These are phyloP conservation scores for Ctenicera cuprea DNA, from an alignment of 2,888 invertebrate species.

Conservation along the genomic window DNA sequence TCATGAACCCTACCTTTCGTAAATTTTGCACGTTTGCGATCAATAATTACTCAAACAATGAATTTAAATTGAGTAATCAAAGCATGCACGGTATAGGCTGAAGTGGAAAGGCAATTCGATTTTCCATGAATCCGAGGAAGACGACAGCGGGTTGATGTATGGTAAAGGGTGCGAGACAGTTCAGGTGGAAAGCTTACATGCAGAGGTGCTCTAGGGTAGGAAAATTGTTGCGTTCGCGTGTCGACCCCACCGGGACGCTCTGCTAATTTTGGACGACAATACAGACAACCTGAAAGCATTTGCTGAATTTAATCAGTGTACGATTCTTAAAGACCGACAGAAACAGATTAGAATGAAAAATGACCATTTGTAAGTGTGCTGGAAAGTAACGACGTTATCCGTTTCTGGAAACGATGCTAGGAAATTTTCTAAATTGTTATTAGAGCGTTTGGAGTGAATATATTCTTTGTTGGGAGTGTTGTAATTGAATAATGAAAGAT, in stretches of 20 bases:
- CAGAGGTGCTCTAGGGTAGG: background rate
- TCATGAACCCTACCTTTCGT: background rate
- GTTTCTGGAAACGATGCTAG: background rate
- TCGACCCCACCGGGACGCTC: slow-evolving; percentile 2
- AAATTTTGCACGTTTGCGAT: background rate
- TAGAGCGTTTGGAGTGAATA: background rate
- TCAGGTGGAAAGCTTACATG: slow-evolving; percentile 16
- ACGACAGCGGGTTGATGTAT: slow-evolving; percentile 3
- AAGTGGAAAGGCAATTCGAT: slow-evolving; percentile 9
- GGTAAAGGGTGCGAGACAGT: background rate
- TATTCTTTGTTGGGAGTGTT: too few species aligned
- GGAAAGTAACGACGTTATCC: background rate
- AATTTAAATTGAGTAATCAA: slow-evolving; percentile 33
- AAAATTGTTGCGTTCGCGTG: slow-evolving; percentile 30
- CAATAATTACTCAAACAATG: slow-evolving; percentile 28
- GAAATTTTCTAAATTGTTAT: background rate
- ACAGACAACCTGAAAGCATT: slow-evolving; percentile 9
- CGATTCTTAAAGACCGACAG: slow-evolving; percentile 3
- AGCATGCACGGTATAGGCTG: background rate
- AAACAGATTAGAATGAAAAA: slow-evolving; percentile 1
- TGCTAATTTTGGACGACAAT: slow-evolving; percentile 21
- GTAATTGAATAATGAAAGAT: too few species aligned
- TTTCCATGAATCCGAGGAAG: background rate
- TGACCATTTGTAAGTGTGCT: slow-evolving; percentile 2
- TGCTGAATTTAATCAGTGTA: slow-evolving; percentile 12